These are phyloP conservation scores for Sylvicola cinctus DNA, from an alignment of 2,888 invertebrate genomes.

Conservation along the genomic window DNA sequence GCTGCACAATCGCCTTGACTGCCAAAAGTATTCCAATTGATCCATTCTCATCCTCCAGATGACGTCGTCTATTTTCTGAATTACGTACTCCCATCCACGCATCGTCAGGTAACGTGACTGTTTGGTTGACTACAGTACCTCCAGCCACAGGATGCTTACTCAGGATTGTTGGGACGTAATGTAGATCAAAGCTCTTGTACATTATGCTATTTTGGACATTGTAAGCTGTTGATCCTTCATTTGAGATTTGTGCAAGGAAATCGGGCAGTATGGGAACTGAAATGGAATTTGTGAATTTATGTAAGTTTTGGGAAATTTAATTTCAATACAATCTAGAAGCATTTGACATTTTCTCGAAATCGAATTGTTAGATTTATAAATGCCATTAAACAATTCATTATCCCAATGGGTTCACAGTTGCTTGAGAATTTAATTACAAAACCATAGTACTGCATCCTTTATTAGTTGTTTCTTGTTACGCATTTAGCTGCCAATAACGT, in stretches of 20 bases:
- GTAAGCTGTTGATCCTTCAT: slow-evolving; percentile 18
- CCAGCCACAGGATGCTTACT: slow-evolving; percentile 25
- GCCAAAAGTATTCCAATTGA: slow-evolving; percentile 46
- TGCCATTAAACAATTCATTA: no score
- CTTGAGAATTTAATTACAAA: no score
- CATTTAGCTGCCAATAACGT: no score
- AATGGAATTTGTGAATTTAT: slow-evolving; percentile 11
- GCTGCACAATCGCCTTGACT: slow-evolving; percentile 61
- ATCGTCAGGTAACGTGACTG: slow-evolving; percentile 10
- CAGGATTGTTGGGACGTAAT: slow-evolving; percentile 15
- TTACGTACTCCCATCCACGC: slow-evolving; percentile 4
- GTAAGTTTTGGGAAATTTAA: background rate
- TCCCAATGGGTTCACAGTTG: no score
- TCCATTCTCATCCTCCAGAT: slow-evolving; percentile 37
- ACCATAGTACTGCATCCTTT: no score
- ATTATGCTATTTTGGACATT: slow-evolving; percentile 15
- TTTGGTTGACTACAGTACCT: slow-evolving; percentile 21
- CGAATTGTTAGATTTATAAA: background rate
- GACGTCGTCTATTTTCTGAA: slow-evolving; percentile 1
- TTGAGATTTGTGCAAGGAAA: slow-evolving; percentile 38
- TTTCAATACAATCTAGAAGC: no score
- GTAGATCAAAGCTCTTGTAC: slow-evolving; percentile 16
- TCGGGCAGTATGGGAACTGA: slow-evolving; percentile 65
- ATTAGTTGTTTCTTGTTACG: no score
- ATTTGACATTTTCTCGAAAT: no score